A percentile compares a stretch with the other conserved stretches of the same genome.
Conservation (phyloP, 2,888 invertebrate species). For the Apamea monoglypha region DNA sequence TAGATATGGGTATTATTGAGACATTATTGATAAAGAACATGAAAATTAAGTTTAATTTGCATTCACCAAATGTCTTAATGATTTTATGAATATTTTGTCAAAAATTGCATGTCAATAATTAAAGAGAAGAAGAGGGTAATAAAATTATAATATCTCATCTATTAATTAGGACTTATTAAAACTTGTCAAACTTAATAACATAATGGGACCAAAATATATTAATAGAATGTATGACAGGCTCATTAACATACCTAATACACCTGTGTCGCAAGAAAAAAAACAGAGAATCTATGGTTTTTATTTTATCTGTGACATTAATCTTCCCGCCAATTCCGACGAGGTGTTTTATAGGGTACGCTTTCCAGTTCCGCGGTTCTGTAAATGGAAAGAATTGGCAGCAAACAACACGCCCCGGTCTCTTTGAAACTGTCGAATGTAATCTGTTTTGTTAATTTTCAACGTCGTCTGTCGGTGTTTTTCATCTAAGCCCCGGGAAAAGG, state of each 20-base stretch:
- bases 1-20: constrained; percentile 11
- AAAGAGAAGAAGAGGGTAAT: constrained; percentile 10
- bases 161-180: constrained; percentile 20
- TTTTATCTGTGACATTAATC: constrained; percentile 64
- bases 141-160: constrained; percentile 10
- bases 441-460: constrained; percentile 89
- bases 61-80: constrained; percentile 28
- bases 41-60: constrained; percentile 6
- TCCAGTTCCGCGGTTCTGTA: constrained; percentile 75
- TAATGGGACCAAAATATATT: constrained; percentile 18
- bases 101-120: constrained; percentile 11
- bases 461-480: constrained; percentile 82
- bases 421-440: constrained; percentile 85
- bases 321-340: constrained; percentile 66
- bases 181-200: constrained; percentile 10
- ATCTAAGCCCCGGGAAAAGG: constrained; percentile 73
- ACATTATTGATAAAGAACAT: constrained; percentile 33
- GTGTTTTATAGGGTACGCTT: constrained; percentile 67
- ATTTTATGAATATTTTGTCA: constrained; percentile 6
- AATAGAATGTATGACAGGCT: constrained; percentile 34
- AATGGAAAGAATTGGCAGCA: constrained; percentile 84
- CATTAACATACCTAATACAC: constrained; percentile 36
- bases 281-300: constrained; percentile 54
- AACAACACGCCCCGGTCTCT: constrained; percentile 81
- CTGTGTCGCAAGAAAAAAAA: constrained; percentile 23